Percentiles rank a stretch among this genome's conserved stretches.
phyloP scores from a whole-genome alignment of 1,140 invertebrate species.

The Solenopsis invicta region DNA sequence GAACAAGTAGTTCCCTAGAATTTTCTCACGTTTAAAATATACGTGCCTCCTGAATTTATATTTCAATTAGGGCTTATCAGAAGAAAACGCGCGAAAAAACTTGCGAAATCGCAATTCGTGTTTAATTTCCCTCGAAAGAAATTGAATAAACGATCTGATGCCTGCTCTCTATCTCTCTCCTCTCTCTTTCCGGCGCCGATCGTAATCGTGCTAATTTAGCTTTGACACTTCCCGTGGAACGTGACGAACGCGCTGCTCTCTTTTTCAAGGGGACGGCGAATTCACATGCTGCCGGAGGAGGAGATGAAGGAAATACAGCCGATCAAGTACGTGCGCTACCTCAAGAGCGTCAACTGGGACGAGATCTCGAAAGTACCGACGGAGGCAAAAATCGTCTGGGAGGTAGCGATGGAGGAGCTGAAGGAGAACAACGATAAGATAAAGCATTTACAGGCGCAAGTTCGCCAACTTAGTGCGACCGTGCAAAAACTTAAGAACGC shows the following conservation, averaged over 20 bases:
- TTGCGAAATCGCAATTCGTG: background rate
- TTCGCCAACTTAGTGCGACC: background rate
- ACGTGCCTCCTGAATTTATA: background rate
- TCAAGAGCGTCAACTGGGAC: conserved; percentile 42
- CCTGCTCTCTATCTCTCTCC: no score
- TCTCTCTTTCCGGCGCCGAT: background rate
- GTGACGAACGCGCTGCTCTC: background rate
- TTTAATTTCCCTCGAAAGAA: background rate
- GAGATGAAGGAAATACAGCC: conserved; percentile 33
- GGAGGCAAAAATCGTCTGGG: conserved; percentile 32
- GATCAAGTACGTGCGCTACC: conserved; percentile 49
- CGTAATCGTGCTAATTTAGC: background rate
- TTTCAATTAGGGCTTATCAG: background rate
- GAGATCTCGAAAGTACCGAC: conserved; percentile 43
- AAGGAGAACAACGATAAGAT: conserved; percentile 16
- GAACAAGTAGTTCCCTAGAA: background rate
- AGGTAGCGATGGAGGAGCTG: conserved; percentile 39
- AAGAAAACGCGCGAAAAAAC: background rate
- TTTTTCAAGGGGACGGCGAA: conserved; percentile 15
- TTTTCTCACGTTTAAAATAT: background rate
- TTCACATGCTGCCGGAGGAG: conserved; percentile 20
- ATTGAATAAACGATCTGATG: conserved; percentile 8
- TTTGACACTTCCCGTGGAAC: background rate
- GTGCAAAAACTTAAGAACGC: background rate
- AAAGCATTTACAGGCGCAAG: background rate